These are phyloP conservation scores for Eubasilissa regina DNA, from an alignment of 1,140 invertebrate species.

Conservation along the genomic window DNA sequence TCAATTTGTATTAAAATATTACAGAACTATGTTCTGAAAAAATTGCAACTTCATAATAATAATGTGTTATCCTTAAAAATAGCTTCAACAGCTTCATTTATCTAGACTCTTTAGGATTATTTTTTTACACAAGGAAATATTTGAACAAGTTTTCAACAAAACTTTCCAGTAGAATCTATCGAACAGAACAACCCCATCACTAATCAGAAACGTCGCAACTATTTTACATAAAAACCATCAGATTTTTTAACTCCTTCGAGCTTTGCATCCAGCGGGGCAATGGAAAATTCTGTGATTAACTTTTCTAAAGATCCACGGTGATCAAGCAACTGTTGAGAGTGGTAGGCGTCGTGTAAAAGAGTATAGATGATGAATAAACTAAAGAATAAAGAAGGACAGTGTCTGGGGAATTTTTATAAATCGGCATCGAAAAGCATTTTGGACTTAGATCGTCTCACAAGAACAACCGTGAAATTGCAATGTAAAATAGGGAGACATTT, in stretches of 20 bases:
- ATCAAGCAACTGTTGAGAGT: no score
- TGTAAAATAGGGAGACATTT: slow-evolving; percentile 52
- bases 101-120: no score
- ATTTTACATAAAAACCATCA: slow-evolving; percentile 17
- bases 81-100: no score
- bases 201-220: slow-evolving; percentile 7
- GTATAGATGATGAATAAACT: not conserved
- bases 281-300: not conserved
- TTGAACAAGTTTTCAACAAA: not conserved
- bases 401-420: not conserved
- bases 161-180: not conserved
- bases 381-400: not conserved
- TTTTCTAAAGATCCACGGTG: not conserved
- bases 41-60: no score
- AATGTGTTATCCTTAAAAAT: no score
- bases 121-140: not conserved
- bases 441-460: slow-evolving; percentile 5
- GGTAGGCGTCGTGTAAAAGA: no score
- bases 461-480: slow-evolving; percentile 51
- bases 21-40: no score
- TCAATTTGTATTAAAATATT: no score
- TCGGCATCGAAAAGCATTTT: not conserved
- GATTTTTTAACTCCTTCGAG: not conserved
- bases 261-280: slow-evolving; percentile 3
- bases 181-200: not conserved